Evolutionary conservation across 1,140 invertebrate genomes (phyloP).

Genomic region (Ips typographus): DNA sequence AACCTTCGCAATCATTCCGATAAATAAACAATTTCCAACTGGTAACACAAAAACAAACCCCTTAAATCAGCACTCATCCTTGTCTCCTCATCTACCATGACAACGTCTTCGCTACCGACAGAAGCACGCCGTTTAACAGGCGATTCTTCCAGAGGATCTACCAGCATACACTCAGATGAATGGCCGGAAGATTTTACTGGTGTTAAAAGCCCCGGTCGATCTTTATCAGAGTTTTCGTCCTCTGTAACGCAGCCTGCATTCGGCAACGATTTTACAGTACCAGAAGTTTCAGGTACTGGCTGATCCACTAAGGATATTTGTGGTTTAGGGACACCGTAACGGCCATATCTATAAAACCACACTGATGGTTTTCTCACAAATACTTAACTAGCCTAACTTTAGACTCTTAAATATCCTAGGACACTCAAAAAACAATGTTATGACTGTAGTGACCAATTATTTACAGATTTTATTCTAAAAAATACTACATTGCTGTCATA

Average conservation of each 20-base stretch:
- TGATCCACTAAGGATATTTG: constrained; percentile 28
- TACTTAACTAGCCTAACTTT: not conserved
- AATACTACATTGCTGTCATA: too few species aligned
- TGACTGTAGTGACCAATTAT: too few species aligned
- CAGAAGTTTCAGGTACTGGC: constrained; percentile 16
- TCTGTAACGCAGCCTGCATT: constrained; percentile 5
- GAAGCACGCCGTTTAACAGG: constrained; percentile 12
- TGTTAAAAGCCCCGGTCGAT: constrained; percentile 4
- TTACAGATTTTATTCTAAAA: too few species aligned
- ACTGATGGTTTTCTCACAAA: not conserved
- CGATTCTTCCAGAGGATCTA: constrained; percentile 16
- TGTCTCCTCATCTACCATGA: constrained; percentile 74
- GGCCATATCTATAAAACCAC: constrained; percentile 17
- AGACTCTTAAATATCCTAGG: not conserved
- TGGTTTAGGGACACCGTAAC: constrained; percentile 28
- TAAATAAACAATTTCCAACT: not conserved
- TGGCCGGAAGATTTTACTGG: constrained; percentile 13
- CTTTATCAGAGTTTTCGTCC: constrained; percentile 11
- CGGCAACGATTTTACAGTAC: constrained; percentile 21
- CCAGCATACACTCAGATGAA: constrained; percentile 15
- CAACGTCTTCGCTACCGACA: constrained; percentile 39
- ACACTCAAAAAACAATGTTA: constrained; percentile 1
- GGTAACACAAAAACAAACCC: constrained; percentile 38
- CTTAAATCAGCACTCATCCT: constrained; percentile 79
- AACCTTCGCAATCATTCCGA: constrained; percentile 2